Conservation (phyloP, 2,888 invertebrate species). For the Xiphydria camelus region DNA sequence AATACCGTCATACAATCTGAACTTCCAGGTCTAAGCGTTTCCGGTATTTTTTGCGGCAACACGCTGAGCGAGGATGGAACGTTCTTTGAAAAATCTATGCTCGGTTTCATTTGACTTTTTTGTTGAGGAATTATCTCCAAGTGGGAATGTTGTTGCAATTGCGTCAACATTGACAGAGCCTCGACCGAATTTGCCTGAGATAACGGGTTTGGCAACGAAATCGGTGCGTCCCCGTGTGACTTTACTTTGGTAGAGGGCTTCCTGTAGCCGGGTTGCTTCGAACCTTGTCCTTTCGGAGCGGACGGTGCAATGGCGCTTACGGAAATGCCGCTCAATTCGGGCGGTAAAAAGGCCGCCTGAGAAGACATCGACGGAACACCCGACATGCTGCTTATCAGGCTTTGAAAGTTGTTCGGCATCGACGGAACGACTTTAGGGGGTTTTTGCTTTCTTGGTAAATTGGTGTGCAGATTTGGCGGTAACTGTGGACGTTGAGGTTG, state of each 20-base stretch:
- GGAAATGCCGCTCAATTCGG: slow-evolving; percentile 45
- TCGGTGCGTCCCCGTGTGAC: slow-evolving; percentile 12
- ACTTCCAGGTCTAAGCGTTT: slow-evolving; percentile 29
- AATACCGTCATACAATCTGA: slow-evolving; percentile 39
- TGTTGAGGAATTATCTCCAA: slow-evolving; percentile 53
- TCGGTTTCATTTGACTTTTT: slow-evolving; percentile 33
- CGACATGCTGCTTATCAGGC: slow-evolving; percentile 30
- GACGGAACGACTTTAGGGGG: slow-evolving; percentile 24
- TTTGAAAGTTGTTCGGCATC: slow-evolving; percentile 31
- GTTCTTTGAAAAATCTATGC: slow-evolving; percentile 40
- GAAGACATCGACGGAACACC: slow-evolving; percentile 27
- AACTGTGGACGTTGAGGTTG: slow-evolving; percentile 27
- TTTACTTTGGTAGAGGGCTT: slow-evolving; percentile 31
- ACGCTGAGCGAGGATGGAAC: slow-evolving; percentile 33
- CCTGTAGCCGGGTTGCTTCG: slow-evolving; percentile 24
- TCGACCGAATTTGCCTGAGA: slow-evolving; percentile 32
- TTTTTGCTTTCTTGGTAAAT: slow-evolving; percentile 36
- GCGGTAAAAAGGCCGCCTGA: slow-evolving; percentile 31
- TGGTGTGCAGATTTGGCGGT: slow-evolving; percentile 3
- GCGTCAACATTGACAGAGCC: slow-evolving; percentile 43
- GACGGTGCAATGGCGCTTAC: slow-evolving; percentile 37
- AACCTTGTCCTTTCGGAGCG: slow-evolving; percentile 20
- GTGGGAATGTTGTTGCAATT: slow-evolving; percentile 51
- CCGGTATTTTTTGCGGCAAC: slow-evolving; percentile 36
- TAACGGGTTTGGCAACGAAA: slow-evolving; percentile 20